phyloP scores from a whole-genome alignment of 2,888 invertebrate species.

The Metopia argyrocephala region DNA sequence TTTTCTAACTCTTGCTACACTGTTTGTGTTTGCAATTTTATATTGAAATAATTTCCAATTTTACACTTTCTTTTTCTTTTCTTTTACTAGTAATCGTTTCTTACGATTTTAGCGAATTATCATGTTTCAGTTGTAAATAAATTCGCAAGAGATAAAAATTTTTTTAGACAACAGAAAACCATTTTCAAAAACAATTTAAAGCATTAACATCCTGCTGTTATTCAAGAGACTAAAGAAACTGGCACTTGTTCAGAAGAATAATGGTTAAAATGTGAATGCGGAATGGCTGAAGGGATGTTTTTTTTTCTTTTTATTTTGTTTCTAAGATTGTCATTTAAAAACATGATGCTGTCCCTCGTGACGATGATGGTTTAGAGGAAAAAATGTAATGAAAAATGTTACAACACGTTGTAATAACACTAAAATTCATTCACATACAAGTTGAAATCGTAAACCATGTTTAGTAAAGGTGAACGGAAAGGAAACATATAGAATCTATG shows the following conservation, averaged over 20 bases:
- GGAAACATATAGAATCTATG: not conserved
- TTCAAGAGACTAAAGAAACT: not conserved
- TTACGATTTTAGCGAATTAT: conserved; percentile 24
- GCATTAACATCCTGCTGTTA: conserved; percentile 33
- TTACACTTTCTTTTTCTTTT: not conserved
- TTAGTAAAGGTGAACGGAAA: too few species aligned
- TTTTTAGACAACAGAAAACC: conserved; percentile 35
- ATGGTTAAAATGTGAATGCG: conserved; percentile 26
- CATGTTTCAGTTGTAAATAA: conserved; percentile 23
- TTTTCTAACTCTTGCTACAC: too few species aligned
- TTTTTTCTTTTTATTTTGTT: not conserved
- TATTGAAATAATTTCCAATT: conserved; percentile 5
- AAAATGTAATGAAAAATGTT: conserved; percentile 15
- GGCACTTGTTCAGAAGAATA: not conserved
- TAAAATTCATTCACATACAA: conserved; percentile 20
- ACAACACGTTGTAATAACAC: conserved; percentile 41
- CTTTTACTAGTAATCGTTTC: too few species aligned
- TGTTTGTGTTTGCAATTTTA: not conserved
- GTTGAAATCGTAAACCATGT: conserved; percentile 28
- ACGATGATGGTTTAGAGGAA: not conserved
- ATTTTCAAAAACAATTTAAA: conserved; percentile 29
- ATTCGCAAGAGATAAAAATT: conserved; percentile 28
- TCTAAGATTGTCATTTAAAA: not conserved
- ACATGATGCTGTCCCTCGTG: not conserved
- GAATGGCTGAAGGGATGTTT: not conserved